Evolutionary conservation across 2,888 invertebrate species (phyloP).

Genomic region (Nomada goodeniana): DNA sequence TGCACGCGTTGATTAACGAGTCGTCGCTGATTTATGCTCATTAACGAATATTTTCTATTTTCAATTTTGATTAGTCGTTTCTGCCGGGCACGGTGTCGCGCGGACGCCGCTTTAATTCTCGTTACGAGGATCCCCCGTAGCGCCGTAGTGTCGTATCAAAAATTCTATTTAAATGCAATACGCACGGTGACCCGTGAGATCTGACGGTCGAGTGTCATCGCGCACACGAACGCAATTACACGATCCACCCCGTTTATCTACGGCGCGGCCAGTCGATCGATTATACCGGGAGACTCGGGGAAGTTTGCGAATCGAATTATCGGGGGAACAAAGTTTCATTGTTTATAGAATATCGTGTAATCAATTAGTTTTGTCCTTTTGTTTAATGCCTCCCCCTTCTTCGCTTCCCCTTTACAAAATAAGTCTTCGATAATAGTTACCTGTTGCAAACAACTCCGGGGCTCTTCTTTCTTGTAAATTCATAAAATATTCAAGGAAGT

Average conservation of each 20-base stretch:
- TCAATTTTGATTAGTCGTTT: constrained; percentile 44
- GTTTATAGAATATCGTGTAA: neutral
- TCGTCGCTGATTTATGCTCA: constrained; percentile 38
- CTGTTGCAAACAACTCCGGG: neutral
- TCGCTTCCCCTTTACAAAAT: neutral
- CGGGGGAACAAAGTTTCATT: constrained; percentile 13
- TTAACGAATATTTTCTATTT: constrained; percentile 55
- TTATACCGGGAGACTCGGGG: constrained; percentile 11
- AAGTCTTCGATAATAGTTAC: no score
- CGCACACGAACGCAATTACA: constrained; percentile 78
- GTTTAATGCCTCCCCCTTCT: neutral
- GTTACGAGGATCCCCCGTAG: constrained; percentile 12
- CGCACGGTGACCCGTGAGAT: constrained; percentile 57
- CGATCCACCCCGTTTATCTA: constrained; percentile 63
- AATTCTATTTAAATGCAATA: constrained; percentile 72
- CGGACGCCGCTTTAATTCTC: constrained; percentile 35
- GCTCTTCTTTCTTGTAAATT: neutral
- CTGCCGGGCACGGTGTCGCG: neutral
- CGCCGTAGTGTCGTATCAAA: constrained; percentile 38
- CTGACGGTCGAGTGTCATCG: constrained; percentile 53
- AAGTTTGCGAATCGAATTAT: constrained; percentile 10
- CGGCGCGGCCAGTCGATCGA: constrained; percentile 52
- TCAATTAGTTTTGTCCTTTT: neutral
- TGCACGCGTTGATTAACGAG: constrained; percentile 45
- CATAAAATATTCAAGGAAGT: neutral